Evolutionary conservation across 2,797 vertebrate genomes (phyloP), one percentile per base, ranked within the genome.

Genomic region (Myotis planiceps): DNA sequence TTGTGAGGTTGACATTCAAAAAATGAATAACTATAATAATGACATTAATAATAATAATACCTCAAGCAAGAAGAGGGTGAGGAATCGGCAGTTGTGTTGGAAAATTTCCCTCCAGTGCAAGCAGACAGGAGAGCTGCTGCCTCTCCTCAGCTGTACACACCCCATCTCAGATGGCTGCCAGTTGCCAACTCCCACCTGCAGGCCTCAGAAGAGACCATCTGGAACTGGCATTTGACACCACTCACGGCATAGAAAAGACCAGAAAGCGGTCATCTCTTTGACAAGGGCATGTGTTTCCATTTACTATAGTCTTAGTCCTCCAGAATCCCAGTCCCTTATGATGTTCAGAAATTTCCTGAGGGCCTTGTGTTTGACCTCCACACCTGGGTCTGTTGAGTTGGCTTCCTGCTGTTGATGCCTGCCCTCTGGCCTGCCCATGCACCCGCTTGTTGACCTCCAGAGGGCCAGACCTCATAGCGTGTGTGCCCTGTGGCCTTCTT

Each of bases 401-500:
- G 92, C 90, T 96, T 97, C 96, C 97, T 95, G 97, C 84, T 79
- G n/a, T 63, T 65, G 65, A 53, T 0, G 51, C 49, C 58, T 42
- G 76, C 71, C 82, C 92, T 79, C 66, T 3, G 12, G 82, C 65
- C 93, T 80, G 90, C 42, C 88, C 1, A 0, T 76, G 84, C 65
- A 93, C 69, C 96, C 60, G 1, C 63, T 84, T 8, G 6, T n/a
- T 97, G 96, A 96, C 96, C 97, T 97, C 85, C 27, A 6, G n/a
- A 63, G 51, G 88, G 69, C 78, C 84, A 68, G 93, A 92, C 81
- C 34, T 7, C 95, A 86, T 90, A 97, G 95, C 90, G 85, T 92
- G 95, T 95, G 96, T 97, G 96, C 97, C 97, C 97, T 86, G 84
- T 95, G 95, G 90, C 97, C 97, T 95, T 81, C 90, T 76, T 3